Conservation (phyloP, 2,797 vertebrate genomes). For the Diceros bicornis region DNA sequence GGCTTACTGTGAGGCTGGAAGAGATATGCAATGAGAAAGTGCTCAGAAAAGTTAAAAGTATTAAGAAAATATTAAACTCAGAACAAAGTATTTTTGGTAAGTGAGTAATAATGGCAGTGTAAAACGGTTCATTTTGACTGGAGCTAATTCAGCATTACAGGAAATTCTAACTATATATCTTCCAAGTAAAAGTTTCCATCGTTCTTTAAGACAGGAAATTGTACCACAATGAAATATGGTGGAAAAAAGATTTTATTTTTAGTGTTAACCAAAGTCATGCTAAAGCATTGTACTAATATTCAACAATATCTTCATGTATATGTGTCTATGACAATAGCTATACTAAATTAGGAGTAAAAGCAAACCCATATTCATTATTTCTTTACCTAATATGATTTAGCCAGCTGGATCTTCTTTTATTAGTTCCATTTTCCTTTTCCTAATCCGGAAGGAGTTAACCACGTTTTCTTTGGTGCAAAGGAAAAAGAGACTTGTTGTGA, state of each 20-base stretch:
- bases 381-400: accelerated
- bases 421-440: neutral
- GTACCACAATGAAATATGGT: slow-evolving; percentile 75
- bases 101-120: slow-evolving; percentile 81
- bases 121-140: slow-evolving; percentile 82
- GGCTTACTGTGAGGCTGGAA: neutral
- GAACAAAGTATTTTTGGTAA: slow-evolving; percentile 85
- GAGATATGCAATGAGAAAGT: slow-evolving; percentile 28
- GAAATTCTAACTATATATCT: slow-evolving; percentile 84
- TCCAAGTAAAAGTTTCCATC: slow-evolving; percentile 83
- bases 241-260: slow-evolving; percentile 73
- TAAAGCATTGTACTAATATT: neutral
- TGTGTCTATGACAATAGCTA: accelerated
- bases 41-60: slow-evolving; percentile 70
- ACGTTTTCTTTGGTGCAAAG: neutral
- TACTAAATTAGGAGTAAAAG: accelerated
- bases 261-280: slow-evolving; percentile 54
- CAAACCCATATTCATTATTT: accelerated
- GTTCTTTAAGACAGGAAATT: slow-evolving; percentile 84
- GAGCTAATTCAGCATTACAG: slow-evolving; percentile 81
- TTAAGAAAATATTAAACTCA: slow-evolving; percentile 81
- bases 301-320: neutral
- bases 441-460: neutral
- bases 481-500: neutral
- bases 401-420: neutral